Percentiles rank a stretch among this genome's conserved stretches.
Conservation (phyloP, 2,113 vertebrate species). For the Microcebus ravelobensis region DNA sequence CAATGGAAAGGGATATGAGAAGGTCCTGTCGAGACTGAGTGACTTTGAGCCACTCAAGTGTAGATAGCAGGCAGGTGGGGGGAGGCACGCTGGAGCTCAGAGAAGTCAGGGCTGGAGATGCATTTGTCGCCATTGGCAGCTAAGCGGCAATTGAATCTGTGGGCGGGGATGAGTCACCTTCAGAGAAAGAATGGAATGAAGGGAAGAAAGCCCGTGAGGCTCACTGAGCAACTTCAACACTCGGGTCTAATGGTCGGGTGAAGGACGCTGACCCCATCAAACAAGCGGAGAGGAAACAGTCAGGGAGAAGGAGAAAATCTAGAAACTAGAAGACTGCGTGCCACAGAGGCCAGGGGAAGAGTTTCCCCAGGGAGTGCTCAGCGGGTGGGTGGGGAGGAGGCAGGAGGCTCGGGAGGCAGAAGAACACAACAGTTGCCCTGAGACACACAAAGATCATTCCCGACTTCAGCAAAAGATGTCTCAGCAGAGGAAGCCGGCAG, state of each 20-base stretch:
- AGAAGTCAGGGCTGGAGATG: neutral
- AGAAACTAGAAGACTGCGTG: neutral
- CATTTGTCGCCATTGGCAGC: neutral
- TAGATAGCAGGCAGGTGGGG: neutral
- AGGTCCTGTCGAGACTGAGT: neutral
- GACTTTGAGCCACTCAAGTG: neutral
- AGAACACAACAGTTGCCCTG: too few species aligned
- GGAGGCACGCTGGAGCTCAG: neutral
- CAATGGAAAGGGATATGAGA: neutral
- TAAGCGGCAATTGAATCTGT: neutral
- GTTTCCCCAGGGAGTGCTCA: neutral
- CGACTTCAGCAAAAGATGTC: neutral
- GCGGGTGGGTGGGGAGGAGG: accelerated
- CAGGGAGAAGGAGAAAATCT: neutral
- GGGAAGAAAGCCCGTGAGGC: neutral
- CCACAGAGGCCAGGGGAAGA: neutral
- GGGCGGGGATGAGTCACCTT: neutral
- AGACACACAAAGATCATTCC: neutral
- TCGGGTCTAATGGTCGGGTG: neutral
- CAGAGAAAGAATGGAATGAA: neutral
- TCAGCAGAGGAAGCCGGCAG: neutral
- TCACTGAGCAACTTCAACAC: neutral
- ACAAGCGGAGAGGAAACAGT: neutral
- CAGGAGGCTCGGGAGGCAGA: neutral
- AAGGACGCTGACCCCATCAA: neutral